phyloP scores from a whole-genome alignment of 2,113 vertebrate genomes.

The Corydoras maculifer region DNA sequence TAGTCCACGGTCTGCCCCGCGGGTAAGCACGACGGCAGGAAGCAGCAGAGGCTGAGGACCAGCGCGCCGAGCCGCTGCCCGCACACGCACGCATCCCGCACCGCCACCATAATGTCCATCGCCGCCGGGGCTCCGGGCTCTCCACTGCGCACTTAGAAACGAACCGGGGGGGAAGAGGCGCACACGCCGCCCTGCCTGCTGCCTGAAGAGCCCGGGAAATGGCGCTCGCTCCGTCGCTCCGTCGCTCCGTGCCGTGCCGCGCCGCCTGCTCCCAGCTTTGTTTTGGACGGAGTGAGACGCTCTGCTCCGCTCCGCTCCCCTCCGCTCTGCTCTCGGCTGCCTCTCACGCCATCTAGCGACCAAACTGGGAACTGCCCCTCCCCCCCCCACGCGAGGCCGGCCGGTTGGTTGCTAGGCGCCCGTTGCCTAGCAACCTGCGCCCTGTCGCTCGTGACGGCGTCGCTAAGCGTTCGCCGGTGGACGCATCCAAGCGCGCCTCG shows the following conservation, averaged over 20 bases:
- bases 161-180: constrained; percentile 2
- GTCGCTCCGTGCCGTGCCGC: constrained; percentile 44
- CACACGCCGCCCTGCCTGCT: constrained; percentile 23
- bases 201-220: constrained; percentile 49
- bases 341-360: constrained; percentile 88
- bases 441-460: constrained; percentile 74
- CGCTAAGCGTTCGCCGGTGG: constrained; percentile 49
- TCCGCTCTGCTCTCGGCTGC: constrained; percentile 72
- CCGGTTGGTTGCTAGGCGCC: constrained; percentile 99
- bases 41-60: constrained; percentile 87
- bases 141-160: constrained; percentile 22
- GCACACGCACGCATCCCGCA: constrained; percentile 88
- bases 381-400: constrained; percentile 82
- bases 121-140: constrained; percentile 63
- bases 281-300: constrained; percentile 54
- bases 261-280: constrained; percentile 52
- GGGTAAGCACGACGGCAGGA: constrained; percentile 83
- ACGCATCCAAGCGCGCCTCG: neutral
- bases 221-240: constrained; percentile 43
- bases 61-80: constrained; percentile 88
- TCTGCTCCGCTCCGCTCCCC: constrained; percentile 46
- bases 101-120: constrained; percentile 89
- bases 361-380: constrained; percentile 79
- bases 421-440: constrained; percentile 94
- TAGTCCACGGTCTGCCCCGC: constrained; percentile 90